Percentiles rank a stretch among this genome's conserved stretches.
phyloP scores from a whole-genome alignment of 2,113 vertebrate genomes.

The Lagopus muta region DNA sequence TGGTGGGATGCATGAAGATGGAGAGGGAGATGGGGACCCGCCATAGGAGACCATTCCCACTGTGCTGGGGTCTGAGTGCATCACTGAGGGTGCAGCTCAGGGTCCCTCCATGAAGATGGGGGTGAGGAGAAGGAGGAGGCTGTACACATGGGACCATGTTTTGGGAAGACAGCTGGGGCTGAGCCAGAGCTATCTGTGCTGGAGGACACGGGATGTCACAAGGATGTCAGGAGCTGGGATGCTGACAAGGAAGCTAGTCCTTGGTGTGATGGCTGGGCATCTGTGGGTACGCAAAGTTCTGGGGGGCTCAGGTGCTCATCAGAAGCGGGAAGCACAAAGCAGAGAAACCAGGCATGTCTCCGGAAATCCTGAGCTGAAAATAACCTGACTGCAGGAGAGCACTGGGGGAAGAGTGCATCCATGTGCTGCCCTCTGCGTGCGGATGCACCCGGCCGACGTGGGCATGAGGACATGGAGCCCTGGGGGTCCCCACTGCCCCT shows the following conservation, averaged over 20 bases:
- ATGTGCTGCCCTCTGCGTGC: conserved; percentile 13
- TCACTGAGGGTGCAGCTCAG: not conserved
- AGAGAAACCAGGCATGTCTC: not conserved
- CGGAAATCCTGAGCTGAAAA: conserved; percentile 49
- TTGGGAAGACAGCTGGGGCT: not conserved
- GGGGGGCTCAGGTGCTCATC: not conserved
- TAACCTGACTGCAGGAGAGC: not conserved
- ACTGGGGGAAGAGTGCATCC: not conserved
- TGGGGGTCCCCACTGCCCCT: not conserved
- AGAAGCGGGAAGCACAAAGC: not conserved
- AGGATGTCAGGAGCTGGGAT: accelerated
- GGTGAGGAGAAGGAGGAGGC: not conserved
- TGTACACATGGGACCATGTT: accelerated
- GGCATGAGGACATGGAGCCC: not conserved
- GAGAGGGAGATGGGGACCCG: not conserved
- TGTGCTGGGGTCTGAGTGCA: not conserved
- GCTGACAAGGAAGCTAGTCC: not conserved
- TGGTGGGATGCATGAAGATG: not conserved
- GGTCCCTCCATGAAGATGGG: not conserved
- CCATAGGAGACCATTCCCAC: not conserved
- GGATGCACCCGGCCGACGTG: not conserved
- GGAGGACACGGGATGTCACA: accelerated
- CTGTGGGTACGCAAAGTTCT: not conserved
- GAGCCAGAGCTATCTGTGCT: accelerated
- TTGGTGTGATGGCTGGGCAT: accelerated